Conservation (phyloP, 2,113 vertebrate genomes). For the Passer montanus region DNA sequence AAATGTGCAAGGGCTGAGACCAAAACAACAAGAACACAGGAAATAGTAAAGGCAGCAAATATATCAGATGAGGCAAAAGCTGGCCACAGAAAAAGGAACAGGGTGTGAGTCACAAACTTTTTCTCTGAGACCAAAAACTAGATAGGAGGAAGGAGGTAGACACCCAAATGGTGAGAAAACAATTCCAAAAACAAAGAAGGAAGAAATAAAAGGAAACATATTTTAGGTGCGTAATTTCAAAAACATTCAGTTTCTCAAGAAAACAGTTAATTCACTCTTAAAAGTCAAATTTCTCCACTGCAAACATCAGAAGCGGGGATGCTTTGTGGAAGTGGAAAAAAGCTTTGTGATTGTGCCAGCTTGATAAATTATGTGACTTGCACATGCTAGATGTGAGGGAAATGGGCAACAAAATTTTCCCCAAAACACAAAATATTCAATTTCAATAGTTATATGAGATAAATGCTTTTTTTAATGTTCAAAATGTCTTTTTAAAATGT, state of each 20-base stretch:
- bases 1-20: neutral
- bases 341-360: neutral
- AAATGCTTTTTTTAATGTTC: neutral
- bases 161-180: neutral
- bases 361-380: neutral
- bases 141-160: neutral
- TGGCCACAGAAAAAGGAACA: conserved; percentile 29
- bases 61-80: conserved; percentile 25
- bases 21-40: conserved; percentile 34
- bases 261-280: neutral
- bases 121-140: neutral
- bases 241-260: neutral
- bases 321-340: neutral
- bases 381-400: neutral
- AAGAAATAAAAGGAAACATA: neutral
- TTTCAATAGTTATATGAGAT: neutral
- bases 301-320: neutral
- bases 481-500: neutral
- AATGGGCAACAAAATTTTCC: neutral
- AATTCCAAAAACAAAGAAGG: neutral
- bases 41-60: conserved; percentile 34
- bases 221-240: neutral
- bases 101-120: conserved; percentile 35
- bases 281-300: neutral
- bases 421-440: neutral